Conservation (phyloP, 1,140 invertebrate species). For the Achatina immaculata region DNA sequence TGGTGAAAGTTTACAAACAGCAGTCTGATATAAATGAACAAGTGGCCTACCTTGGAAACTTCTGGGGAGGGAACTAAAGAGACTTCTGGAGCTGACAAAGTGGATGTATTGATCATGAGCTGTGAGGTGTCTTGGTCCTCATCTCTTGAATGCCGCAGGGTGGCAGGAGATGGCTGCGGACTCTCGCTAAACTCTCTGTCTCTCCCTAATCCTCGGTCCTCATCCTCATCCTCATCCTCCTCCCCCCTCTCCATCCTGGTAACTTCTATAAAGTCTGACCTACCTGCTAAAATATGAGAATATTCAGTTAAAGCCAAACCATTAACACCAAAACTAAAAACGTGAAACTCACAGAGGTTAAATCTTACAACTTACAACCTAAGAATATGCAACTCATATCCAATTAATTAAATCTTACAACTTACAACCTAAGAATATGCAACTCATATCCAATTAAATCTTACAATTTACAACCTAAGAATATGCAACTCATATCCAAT, state of each 20-base stretch:
- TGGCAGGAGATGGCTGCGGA: conserved; percentile 40
- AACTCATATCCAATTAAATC: too few species aligned
- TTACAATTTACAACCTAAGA: too few species aligned
- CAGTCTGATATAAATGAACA: too few species aligned
- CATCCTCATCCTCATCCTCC: conserved; percentile 50
- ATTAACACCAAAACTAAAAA: too few species aligned
- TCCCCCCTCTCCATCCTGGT: conserved; percentile 57
- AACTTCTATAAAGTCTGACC: conserved; percentile 48
- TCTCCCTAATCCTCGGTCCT: conserved; percentile 34
- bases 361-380: too few species aligned
- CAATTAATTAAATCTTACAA: too few species aligned
- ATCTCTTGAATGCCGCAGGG: conserved; percentile 33
- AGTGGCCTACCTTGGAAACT: conserved; percentile 55
- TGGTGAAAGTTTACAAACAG: too few species aligned
- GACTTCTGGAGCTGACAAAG: conserved; percentile 65
- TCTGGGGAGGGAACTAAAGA: conserved; percentile 65
- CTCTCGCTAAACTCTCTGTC: conserved; percentile 39
- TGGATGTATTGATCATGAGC: conserved; percentile 58
- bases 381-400: too few species aligned
- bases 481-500: too few species aligned
- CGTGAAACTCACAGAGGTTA: too few species aligned
- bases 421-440: too few species aligned
- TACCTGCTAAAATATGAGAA: conserved; percentile 26
- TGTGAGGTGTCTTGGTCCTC: conserved; percentile 45
- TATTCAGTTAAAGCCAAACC: too few species aligned